phyloP scores from a whole-genome alignment of 2,888 invertebrate genomes.

The Eristalinus sepulchralis region DNA sequence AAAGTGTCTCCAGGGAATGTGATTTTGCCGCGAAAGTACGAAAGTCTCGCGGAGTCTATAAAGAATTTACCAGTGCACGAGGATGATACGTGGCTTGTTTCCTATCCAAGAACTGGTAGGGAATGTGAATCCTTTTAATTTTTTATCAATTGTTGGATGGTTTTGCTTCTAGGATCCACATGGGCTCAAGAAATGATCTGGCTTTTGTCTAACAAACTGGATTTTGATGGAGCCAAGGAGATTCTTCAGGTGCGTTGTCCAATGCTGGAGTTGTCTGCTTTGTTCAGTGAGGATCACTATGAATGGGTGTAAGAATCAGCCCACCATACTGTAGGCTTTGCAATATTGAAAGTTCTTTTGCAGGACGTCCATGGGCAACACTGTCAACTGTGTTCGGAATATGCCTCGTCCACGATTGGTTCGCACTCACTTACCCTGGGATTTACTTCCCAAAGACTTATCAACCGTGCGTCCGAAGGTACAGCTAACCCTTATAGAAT shows the following conservation, averaged over 20 bases:
- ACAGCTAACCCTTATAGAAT: constrained; percentile 38
- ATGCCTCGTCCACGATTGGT: constrained; percentile 88
- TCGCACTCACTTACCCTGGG: constrained; percentile 88
- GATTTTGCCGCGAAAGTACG: constrained; percentile 86
- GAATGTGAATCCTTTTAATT: background rate
- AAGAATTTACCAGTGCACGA: constrained; percentile 86
- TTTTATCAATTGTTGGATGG: background rate
- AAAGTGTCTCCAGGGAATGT: constrained; percentile 88
- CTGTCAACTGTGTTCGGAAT: constrained; percentile 87
- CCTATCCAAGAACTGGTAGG: constrained; percentile 93
- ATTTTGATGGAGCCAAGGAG: constrained; percentile 88
- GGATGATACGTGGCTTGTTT: constrained; percentile 92
- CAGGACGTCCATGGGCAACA: constrained; percentile 83
- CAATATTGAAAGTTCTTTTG: background rate
- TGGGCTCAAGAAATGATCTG: constrained; percentile 97
- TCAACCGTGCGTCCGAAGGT: constrained; percentile 88
- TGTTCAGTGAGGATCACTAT: constrained; percentile 84
- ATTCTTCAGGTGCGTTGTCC: constrained; percentile 84
- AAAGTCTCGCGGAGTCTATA: constrained; percentile 86
- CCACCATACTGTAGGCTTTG: background rate
- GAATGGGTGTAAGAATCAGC: constrained; percentile 82
- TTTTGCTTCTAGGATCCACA: constrained; percentile 86
- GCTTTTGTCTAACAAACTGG: constrained; percentile 90
- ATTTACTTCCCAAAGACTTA: constrained; percentile 86
- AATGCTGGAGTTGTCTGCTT: constrained; percentile 86